Evolutionary conservation across 2,113 vertebrate species (phyloP).

Genomic region (Rhegmatorhina hoffmannsi): DNA sequence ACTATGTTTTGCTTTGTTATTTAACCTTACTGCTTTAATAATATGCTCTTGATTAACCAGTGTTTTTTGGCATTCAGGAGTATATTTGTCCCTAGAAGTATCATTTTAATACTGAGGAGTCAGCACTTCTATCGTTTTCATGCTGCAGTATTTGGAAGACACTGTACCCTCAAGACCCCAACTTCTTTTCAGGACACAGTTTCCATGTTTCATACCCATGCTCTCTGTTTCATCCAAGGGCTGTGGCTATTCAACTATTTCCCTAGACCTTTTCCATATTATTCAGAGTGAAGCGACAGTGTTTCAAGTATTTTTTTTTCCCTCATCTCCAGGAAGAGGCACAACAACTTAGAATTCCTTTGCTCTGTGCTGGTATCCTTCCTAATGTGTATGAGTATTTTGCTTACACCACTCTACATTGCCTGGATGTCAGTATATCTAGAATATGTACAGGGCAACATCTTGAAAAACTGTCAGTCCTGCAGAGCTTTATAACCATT

Average conservation of each 20-base stretch:
- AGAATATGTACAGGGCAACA: neutral
- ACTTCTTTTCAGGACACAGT: neutral
- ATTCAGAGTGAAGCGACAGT: neutral
- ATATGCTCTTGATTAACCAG: neutral
- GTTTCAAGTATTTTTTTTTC: neutral
- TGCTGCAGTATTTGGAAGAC: neutral
- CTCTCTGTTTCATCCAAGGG: neutral
- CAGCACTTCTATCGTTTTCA: neutral
- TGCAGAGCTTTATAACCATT: neutral
- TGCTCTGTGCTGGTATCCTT: neutral
- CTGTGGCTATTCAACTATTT: neutral
- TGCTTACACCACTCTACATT: neutral
- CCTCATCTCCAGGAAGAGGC: neutral
- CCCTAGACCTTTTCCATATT: neutral
- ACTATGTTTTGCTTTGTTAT: neutral
- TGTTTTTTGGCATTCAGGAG: neutral
- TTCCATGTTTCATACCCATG: fast-evolving
- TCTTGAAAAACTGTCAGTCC: neutral
- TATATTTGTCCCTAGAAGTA: neutral
- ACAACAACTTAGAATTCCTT: neutral
- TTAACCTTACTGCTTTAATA: neutral
- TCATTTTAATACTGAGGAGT: neutral
- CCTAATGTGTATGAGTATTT: neutral
- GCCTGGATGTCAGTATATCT: neutral
- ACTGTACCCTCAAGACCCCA: neutral